phyloP scores from a whole-genome alignment of 2,797 vertebrate species.

The Momotus momota region DNA sequence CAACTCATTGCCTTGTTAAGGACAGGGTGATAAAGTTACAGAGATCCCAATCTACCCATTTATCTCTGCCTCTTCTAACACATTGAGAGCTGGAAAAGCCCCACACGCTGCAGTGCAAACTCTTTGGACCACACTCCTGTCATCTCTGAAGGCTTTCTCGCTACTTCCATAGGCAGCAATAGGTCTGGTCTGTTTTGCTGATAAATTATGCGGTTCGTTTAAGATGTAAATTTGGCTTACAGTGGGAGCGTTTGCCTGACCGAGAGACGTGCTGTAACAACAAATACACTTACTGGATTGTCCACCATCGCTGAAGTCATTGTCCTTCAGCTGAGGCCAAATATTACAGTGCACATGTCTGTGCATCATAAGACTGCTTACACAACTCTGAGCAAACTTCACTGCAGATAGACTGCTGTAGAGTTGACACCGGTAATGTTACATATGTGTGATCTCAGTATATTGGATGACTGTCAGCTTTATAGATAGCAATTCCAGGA shows the following conservation, averaged over 20 bases:
- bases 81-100: neutral
- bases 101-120: neutral
- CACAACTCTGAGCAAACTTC: conserved; percentile 46
- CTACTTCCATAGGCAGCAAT: conserved; percentile 51
- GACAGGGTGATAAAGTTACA: neutral
- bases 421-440: neutral
- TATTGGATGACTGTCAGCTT: conserved; percentile 29
- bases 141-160: conserved; percentile 49
- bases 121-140: conserved; percentile 28
- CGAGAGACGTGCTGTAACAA: conserved; percentile 31
- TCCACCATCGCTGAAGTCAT: conserved; percentile 20
- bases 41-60: conserved; percentile 13
- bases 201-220: conserved; percentile 35
- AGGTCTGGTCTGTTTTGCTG: conserved; percentile 25
- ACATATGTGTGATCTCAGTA: conserved; percentile 4
- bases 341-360: conserved; percentile 3
- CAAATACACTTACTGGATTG: conserved; percentile 63
- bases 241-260: conserved; percentile 54
- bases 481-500: conserved; percentile 52
- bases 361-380: conserved; percentile 52
- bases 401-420: neutral
- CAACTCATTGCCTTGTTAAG: neutral
- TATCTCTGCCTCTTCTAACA: conserved; percentile 9
- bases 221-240: conserved; percentile 67
- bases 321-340: neutral